Evolutionary conservation across 53 echinoderm and acorn worm species (phyloP).

Genomic region (Echinarachnius parma): DNA sequence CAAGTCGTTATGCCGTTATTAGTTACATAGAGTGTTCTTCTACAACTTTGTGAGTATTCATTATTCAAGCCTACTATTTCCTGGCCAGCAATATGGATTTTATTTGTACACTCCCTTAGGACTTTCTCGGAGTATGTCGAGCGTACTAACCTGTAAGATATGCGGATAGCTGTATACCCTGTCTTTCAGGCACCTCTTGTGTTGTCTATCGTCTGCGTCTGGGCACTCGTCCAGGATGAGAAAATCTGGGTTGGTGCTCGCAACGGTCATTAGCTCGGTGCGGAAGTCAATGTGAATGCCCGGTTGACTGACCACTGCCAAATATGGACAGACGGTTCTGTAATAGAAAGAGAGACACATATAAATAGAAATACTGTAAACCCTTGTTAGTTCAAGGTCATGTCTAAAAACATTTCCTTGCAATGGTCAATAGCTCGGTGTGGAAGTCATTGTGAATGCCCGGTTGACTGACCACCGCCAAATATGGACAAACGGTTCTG

Average conservation of each 20-base stretch:
- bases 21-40: too few relatives aligned
- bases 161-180: slow-evolving; percentile 70
- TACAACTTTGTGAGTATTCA: too few relatives aligned
- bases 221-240: slow-evolving; percentile 78
- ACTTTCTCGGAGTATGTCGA: too few relatives aligned
- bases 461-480: slow-evolving; percentile 83
- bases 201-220: slow-evolving; percentile 36
- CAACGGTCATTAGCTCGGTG: slow-evolving; percentile 60
- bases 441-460: slow-evolving; percentile 82
- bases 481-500: slow-evolving; percentile 60
- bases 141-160: slow-evolving; percentile 73
- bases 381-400: too few relatives aligned
- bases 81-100: too few relatives aligned
- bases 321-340: slow-evolving; percentile 55
- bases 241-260: slow-evolving; percentile 57
- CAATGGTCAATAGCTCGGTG: slow-evolving; percentile 60
- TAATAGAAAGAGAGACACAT: too few relatives aligned
- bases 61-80: too few relatives aligned
- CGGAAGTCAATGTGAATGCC: slow-evolving; percentile 82
- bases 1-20: too few relatives aligned
- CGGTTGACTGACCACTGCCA: slow-evolving; percentile 83
- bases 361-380: too few relatives aligned
- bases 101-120: too few relatives aligned
- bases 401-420: too few relatives aligned
- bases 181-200: slow-evolving; percentile 66